A percentile compares a stretch with the other conserved stretches of the same genome.
Conservation (phyloP, 92 coral and sea anemone species). For the Montipora capitata region DNA sequence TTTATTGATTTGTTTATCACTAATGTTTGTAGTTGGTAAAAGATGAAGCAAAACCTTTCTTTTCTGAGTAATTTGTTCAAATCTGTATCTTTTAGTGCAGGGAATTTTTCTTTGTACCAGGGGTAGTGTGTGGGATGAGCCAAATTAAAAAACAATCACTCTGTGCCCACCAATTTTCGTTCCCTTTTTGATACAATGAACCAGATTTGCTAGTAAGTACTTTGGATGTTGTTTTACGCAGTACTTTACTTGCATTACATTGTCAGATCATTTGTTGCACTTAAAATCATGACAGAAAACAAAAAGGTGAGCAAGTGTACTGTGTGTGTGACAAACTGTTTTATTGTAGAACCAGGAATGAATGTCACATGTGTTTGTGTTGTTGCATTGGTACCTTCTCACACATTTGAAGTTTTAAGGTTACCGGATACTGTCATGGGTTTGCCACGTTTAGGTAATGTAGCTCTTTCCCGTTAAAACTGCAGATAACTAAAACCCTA, state of each 20-base stretch:
- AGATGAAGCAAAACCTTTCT: no score
- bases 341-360: background rate
- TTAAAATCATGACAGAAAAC: slow-evolving; percentile 15
- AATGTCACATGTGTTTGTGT: background rate
- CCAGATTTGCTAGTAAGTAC: background rate
- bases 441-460: background rate
- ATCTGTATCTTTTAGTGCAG: background rate
- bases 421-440: background rate
- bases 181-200: background rate
- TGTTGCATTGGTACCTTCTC: slow-evolving; percentile 4
- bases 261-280: slow-evolving; percentile 38
- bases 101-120: slow-evolving; percentile 1
- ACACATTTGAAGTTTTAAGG: background rate
- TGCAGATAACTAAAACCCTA: background rate
- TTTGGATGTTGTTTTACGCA: background rate
- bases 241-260: slow-evolving; percentile 1
- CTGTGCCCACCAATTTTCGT: background rate
- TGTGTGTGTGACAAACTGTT: background rate
- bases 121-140: background rate
- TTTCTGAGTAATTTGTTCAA: background rate
- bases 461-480: no score
- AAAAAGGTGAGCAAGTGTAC: slow-evolving; percentile 19
- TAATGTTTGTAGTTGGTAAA: no score
- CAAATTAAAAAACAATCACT: background rate
- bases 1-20: no score